Base-by-base conservation (phyloP, 2,797 vertebrate species). In the Mormyrus hasselquistii region DNA sequence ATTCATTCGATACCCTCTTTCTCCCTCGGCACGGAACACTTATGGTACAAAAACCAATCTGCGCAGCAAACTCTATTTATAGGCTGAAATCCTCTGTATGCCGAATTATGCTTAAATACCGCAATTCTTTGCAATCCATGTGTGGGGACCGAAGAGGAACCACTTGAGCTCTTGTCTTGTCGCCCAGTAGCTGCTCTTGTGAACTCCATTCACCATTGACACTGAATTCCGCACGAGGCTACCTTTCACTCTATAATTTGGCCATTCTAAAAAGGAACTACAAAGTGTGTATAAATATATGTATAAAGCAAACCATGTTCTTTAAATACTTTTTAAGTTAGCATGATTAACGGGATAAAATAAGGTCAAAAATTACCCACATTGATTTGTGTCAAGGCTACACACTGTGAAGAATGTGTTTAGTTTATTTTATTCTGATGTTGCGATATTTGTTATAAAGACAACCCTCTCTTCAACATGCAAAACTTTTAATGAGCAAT, bases 1-100 rank as follows among this genome's bases (percentile, higher is more conserved):
- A 94, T 93, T 94, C 92, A 90, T 92, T 93, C 93, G 92, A 95
- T 94, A 93, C 92, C 91, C 90, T 89, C 91, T 50, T 88, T 82
- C 82, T 50, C 9, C 47, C 79, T 89, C 89, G 79, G 90, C 88
- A 89, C 38, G 87, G 90, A 91, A 89, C 91, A 87, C 90, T 92
- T 90, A 89, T 89, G 57, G 90, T 90, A 86, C 89, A 65, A 62
- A 50, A 65, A 73, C 22, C 79, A 10, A 49, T 44, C 79, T 76
- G 50, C 49, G 59, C 9, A 91, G 90, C 92, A 93, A 92, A 93
- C 91, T 91, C 91, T 91, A 90, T 92, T 44, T 47, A 84, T 84
- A 84, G 19, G 22, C 47, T 50, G 41, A 47, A 47, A 84, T 84
- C 79, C 62, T 84, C 19, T 47, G 79, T 84, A 85, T 62, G 79